These are phyloP conservation scores for Nasonia oneida DNA, from an alignment of 2,888 invertebrate species.

Conservation along the genomic window DNA sequence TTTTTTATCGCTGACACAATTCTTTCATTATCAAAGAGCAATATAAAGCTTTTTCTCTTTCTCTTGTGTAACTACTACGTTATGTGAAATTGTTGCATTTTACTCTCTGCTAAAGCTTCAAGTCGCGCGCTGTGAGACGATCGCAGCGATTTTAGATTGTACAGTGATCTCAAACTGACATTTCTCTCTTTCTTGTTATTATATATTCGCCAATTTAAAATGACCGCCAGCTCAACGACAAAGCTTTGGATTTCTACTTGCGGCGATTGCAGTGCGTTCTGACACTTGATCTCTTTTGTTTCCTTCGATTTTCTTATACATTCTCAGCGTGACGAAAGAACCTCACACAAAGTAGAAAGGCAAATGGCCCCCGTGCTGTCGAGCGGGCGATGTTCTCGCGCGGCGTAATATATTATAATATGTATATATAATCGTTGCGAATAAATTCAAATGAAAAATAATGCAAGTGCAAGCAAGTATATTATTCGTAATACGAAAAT, in stretches of 20 bases:
- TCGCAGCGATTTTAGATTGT: slow-evolving; percentile 71
- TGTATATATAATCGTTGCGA: slow-evolving; percentile 60
- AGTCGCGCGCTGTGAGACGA: slow-evolving; percentile 62
- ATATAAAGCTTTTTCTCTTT: slow-evolving; percentile 47
- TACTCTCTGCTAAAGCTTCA: background rate
- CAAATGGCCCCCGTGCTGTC: slow-evolving; percentile 51
- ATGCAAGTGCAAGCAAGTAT: slow-evolving; percentile 74
- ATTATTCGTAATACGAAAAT: slow-evolving; percentile 66
- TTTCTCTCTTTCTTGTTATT: slow-evolving; percentile 69
- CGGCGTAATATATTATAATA: slow-evolving; percentile 29
- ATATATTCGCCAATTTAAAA: slow-evolving; percentile 43
- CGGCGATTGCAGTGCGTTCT: background rate
- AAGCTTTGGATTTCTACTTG: slow-evolving; percentile 59
- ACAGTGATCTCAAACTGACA: slow-evolving; percentile 78
- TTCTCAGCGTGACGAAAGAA: background rate
- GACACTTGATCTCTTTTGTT: background rate
- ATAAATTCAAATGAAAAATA: slow-evolving; percentile 70
- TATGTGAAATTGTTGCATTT: background rate
- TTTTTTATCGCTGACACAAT: slow-evolving; percentile 48
- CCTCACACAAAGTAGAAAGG: slow-evolving; percentile 54
- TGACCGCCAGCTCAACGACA: slow-evolving; percentile 72
- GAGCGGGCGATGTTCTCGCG: slow-evolving; percentile 59
- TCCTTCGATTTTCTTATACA: background rate
- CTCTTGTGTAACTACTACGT: slow-evolving; percentile 39
- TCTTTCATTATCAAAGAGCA: slow-evolving; percentile 35